Conservation (phyloP, 2,888 invertebrate species). For the Leucophenga maculata region DNA sequence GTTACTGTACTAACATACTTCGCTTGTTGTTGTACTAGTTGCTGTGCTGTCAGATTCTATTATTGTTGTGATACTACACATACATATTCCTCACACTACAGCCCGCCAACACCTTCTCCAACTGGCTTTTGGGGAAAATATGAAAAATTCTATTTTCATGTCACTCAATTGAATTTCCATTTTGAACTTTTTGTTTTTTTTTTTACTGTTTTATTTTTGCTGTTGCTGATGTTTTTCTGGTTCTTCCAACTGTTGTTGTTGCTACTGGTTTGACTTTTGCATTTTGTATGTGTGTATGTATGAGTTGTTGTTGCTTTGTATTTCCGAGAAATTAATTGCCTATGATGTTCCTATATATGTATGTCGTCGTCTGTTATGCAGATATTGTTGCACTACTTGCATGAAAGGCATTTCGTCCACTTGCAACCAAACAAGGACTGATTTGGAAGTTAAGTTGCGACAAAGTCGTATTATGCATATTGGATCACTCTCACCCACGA, state of each 20-base stretch:
- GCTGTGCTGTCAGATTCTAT: constrained; percentile 37
- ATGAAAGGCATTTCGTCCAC: no score
- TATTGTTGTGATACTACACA: constrained; percentile 9
- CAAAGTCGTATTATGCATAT: no score
- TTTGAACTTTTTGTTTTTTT: constrained; percentile 51
- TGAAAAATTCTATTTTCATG: constrained; percentile 67
- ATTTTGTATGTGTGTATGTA: constrained; percentile 5
- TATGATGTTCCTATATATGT: constrained; percentile 53
- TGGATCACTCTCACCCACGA: no score
- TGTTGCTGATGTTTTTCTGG: constrained; percentile 17
- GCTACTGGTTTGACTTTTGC: constrained; percentile 17
- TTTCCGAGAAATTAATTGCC: constrained; percentile 59
- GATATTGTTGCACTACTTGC: background rate
- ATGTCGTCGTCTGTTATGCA: constrained; percentile 13
- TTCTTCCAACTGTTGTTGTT: background rate
- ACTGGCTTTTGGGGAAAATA: constrained; percentile 48
- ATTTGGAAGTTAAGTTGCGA: no score
- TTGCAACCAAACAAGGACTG: no score
- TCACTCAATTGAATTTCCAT: constrained; percentile 66
- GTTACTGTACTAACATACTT: constrained; percentile 27
- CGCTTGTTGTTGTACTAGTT: constrained; percentile 20
- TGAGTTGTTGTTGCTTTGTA: constrained; percentile 48
- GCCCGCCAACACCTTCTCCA: background rate
- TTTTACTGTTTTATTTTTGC: constrained; percentile 30
- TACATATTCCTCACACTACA: background rate